Conservation (phyloP, 2,113 vertebrate species). For the Cnemophilus loriae region DNA sequence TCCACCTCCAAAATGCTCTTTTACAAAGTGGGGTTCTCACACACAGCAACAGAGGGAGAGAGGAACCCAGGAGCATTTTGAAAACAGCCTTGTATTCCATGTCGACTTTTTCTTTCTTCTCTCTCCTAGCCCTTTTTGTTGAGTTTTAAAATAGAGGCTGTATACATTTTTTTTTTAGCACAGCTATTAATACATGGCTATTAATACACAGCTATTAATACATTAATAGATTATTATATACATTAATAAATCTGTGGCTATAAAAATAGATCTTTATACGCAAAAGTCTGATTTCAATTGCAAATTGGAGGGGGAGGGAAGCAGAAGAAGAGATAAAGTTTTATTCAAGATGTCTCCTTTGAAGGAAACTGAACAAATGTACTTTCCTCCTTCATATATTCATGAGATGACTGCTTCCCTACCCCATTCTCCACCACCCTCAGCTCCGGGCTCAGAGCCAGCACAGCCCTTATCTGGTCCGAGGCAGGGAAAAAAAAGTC, state of each 20-base stretch:
- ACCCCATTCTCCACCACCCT: background rate
- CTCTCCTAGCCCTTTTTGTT: background rate
- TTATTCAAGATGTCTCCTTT: conserved; percentile 31
- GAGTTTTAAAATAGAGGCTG: background rate
- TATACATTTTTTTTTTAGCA: background rate
- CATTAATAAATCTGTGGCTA: background rate
- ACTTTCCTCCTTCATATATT: conserved; percentile 47
- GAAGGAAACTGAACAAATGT: conserved; percentile 46
- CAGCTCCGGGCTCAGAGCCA: conserved; percentile 37
- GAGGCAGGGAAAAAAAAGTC: background rate
- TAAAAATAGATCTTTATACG: conserved; percentile 36
- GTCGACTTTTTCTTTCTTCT: background rate
- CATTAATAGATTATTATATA: background rate
- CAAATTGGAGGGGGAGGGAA: background rate
- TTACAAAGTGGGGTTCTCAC: background rate
- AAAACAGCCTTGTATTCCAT: background rate
- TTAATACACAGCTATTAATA: conserved; percentile 1
- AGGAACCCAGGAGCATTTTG: background rate
- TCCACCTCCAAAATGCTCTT: background rate
- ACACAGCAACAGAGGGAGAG: background rate
- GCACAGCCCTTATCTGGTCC: conserved; percentile 26
- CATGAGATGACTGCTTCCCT: conserved; percentile 24
- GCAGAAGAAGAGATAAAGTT: background rate
- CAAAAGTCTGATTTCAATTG: conserved; percentile 37
- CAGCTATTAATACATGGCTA: background rate